Evolutionary conservation across 2,797 vertebrate species (phyloP).

Genomic region (Hoplostethus atlanticus): DNA sequence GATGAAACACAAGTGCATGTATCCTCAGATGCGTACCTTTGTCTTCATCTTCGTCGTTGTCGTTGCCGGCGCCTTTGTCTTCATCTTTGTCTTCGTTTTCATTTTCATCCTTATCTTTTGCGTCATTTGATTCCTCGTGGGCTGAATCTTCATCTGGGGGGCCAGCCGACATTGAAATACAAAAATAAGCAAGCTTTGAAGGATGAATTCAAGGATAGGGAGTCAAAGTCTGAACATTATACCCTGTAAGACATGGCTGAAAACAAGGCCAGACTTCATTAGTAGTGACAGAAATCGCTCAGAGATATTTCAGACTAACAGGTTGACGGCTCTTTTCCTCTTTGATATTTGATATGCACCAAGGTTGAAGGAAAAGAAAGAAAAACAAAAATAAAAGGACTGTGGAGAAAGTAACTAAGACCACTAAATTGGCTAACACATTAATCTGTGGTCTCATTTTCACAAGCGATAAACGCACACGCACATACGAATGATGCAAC

Average conservation of each 20-base stretch:
- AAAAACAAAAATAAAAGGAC: conserved; percentile 15
- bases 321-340: conserved; percentile 37
- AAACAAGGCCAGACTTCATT: conserved; percentile 43
- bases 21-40: conserved; percentile 53
- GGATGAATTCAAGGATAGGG: conserved; percentile 26
- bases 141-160: conserved; percentile 59
- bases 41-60: conserved; percentile 26
- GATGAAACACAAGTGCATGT: neutral
- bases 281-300: conserved; percentile 47
- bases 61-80: conserved; percentile 10
- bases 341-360: conserved; percentile 41
- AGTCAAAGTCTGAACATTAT: conserved; percentile 47
- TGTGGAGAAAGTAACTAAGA: conserved; percentile 34
- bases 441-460: conserved; percentile 49
- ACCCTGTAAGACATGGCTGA: conserved; percentile 38
- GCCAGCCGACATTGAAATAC: conserved; percentile 34
- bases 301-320: conserved; percentile 51
- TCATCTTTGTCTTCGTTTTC: conserved; percentile 52
- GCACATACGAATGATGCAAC: conserved; percentile 24
- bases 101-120: conserved; percentile 36
- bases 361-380: conserved; percentile 22
- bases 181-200: conserved; percentile 21
- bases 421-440: conserved; percentile 46
- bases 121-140: conserved; percentile 49
- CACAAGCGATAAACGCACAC: conserved; percentile 22